phyloP scores from a whole-genome alignment of 64 coral and sea anemone genomes.

The Montipora sp. region DNA sequence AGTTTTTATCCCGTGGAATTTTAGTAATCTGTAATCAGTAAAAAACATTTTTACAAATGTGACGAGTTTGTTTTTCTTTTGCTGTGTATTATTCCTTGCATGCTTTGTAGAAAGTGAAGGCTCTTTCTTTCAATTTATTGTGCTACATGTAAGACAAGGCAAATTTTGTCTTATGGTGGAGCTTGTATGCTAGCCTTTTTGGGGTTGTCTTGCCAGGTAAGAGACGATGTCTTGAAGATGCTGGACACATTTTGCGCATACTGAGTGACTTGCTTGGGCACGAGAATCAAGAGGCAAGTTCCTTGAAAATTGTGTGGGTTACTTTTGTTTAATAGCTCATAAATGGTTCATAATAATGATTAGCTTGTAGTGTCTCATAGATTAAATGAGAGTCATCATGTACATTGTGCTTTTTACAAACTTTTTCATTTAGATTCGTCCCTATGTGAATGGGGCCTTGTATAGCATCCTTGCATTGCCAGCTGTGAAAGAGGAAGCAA shows the following conservation, averaged over 20 bases:
- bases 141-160: no score
- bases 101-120: no score
- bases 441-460: slow-evolving; percentile 90
- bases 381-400: neutral
- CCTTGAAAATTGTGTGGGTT: neutral
- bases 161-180: neutral
- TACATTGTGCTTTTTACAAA: neutral
- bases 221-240: slow-evolving; percentile 75
- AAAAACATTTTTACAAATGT: no score
- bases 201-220: slow-evolving; percentile 59
- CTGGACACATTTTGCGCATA: slow-evolving; percentile 81
- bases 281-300: slow-evolving; percentile 93
- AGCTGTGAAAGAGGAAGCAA: slow-evolving; percentile 90
- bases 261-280: slow-evolving; percentile 95
- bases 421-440: slow-evolving; percentile 68
- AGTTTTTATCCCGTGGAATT: no score
- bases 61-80: no score
- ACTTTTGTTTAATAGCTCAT: neutral
- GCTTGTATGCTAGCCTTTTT: neutral
- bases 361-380: neutral
- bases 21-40: no score
- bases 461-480: slow-evolving; percentile 96
- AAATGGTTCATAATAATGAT: no score
- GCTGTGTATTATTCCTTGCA: no score
- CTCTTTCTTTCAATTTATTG: no score